Base-by-base conservation (phyloP, 2,113 vertebrate species). In the Miniopterus natalensis region DNA sequence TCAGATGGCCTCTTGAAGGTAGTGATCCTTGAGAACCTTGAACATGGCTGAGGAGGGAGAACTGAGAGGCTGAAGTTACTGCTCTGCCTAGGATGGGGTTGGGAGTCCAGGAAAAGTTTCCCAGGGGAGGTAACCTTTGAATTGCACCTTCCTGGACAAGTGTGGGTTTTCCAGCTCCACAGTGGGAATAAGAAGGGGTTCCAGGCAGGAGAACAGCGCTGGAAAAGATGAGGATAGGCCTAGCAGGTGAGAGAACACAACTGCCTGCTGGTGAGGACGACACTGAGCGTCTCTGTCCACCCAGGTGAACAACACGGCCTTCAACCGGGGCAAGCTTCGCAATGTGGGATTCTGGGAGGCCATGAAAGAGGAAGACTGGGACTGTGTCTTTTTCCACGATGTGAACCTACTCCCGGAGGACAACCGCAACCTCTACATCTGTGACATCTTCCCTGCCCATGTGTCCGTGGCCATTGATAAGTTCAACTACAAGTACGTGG, bases 331-430 rank as follows among this genome's bases (percentile, higher is more conserved):
- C 40, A 99, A 98, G 97, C 98, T 99, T 92, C 98, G 98, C 98
- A 99, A 99, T 2, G 97, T 98, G 4, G 99, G 99, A 40, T 99
- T 99, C 96, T 97, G 98, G n/a, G 99, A 99, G 96, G 99, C 99
- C 55, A 99, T 99, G 99, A 98, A 97, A 74, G 99, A 99, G 36
- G 98, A 99, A 61, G 98, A 99, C 90, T 99, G 99, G 99, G 98
- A 98, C 96, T 99, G 99, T 66, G 97, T 99, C 70, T 99, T 99
- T 98, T 99, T 98, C 97, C 99, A 99, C 0, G 99, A 99, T 1
- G 99, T 99, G 45, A 99, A 99, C 95, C 98, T 99, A 15, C 99
- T 99, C 71, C 99, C 99, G 0, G 98, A 99, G 93, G 99, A 99
- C 1, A 98, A 99, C 75, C 98, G 98, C 89, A 99, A 99, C 97